phyloP scores from a whole-genome alignment of 2,113 vertebrate genomes.

The Tachysurus vachellii region DNA sequence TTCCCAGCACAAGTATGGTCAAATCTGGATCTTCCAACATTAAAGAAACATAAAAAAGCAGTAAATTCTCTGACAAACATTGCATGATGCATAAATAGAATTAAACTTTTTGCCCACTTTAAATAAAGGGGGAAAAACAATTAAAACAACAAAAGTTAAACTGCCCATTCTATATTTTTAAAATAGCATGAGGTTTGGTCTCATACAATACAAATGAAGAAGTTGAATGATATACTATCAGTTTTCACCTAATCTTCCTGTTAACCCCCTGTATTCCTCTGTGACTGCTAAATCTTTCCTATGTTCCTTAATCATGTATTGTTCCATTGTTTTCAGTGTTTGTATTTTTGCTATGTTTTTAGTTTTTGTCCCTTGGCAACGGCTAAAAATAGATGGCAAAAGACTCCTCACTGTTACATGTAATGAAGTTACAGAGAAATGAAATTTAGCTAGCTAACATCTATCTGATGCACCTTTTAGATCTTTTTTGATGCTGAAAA shows the following conservation, averaged over 20 bases:
- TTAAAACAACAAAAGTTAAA: background rate
- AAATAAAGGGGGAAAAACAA: too few relatives aligned
- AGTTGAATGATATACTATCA: background rate
- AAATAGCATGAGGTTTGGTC: background rate
- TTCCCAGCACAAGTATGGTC: background rate
- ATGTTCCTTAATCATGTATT: background rate
- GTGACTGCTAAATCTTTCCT: background rate
- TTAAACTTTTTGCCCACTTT: too few relatives aligned
- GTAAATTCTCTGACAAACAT: background rate
- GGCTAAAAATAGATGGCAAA: background rate
- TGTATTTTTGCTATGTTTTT: background rate
- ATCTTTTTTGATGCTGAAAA: background rate
- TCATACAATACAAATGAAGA: background rate
- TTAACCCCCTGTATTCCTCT: background rate
- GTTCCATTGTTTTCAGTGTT: conserved; percentile 11
- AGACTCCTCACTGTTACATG: background rate
- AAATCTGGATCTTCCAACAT: background rate
- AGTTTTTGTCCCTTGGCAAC: background rate
- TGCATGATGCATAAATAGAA: background rate
- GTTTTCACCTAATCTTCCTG: background rate
- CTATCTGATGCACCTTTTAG: background rate
- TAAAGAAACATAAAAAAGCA: background rate
- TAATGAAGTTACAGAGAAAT: background rate
- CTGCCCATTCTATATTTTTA: background rate
- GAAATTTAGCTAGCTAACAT: background rate